These are phyloP conservation scores for Pampus argenteus DNA, from an alignment of 2,797 vertebrate genomes.

Conservation along the genomic window DNA sequence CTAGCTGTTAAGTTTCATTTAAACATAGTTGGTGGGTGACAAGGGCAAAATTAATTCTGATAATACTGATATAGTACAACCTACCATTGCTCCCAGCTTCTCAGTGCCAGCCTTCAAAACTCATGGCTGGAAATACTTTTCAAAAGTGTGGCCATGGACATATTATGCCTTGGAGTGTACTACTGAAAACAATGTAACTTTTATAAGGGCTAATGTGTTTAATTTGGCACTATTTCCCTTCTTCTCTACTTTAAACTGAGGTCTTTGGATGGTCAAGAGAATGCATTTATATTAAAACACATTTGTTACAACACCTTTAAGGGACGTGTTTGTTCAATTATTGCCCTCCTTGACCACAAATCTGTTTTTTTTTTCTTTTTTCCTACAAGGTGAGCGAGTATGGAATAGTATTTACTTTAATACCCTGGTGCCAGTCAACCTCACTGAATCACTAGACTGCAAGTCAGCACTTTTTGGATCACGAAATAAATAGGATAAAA, in stretches of 20 bases:
- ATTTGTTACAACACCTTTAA: background rate
- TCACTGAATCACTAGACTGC: background rate
- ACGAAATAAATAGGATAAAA: slow-evolving; percentile 24
- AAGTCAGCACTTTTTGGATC: slow-evolving; percentile 28
- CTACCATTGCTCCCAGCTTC: no score
- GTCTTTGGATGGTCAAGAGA: background rate
- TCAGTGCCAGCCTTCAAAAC: no score
- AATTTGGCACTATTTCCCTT: background rate
- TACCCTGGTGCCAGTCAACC: slow-evolving; percentile 13
- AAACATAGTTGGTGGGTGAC: background rate
- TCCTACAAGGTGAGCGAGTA: background rate
- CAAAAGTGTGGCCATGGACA: no score
- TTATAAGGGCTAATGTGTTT: background rate
- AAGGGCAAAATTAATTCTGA: background rate
- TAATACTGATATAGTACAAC: no score
- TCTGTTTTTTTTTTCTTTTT: background rate
- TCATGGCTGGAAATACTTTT: no score
- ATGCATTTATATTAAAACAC: background rate
- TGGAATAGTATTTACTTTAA: background rate
- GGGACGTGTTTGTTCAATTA: background rate
- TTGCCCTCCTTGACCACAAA: slow-evolving; percentile 4
- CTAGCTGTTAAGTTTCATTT: background rate
- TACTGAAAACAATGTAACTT: background rate
- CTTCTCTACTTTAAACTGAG: no score
- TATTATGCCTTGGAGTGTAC: background rate